Base-by-base conservation (phyloP, 1,140 invertebrate species). In the Glossosoma conforme region DNA sequence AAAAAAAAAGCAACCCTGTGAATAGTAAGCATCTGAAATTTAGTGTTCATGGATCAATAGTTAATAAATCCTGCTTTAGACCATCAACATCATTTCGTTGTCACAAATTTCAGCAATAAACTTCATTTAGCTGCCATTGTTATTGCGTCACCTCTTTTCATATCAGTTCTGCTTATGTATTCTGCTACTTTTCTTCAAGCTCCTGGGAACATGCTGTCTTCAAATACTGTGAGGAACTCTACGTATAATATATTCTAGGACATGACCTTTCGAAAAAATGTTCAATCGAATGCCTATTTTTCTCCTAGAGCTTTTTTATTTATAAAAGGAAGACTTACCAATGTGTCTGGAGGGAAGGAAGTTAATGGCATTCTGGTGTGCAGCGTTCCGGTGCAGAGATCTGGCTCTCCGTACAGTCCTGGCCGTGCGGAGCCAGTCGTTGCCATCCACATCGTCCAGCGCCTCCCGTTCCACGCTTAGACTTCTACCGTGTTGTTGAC, bases 381-480 rank as follows among this genome's bases (percentile, higher is more conserved):
- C 52, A n/a, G n/a, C n/a, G 52, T 54, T 58, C 30, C 52, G 18
- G 32, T 58, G 56, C 3, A 58, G 30, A 11, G 56, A 58, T 44
- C 52, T 22, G 2, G 52, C 41, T 17, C 56, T 51, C 35, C 52
- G 14, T 8, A 54, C 50, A 37, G 56, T 54, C 8, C 44, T 40
- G 11, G 35, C 33, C n/a, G 48, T 14, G 1, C 20, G 18, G 32
- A 10, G 10, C 32, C 30, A 44, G 10, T n/a, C 15, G 10, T 33
- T 10, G 19, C 30, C 10, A 9, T 38, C 41, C 2, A 19, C 15
- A 1, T 8, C 5, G 2, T 24, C 15, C 2, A 5, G 9, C 13
- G 11, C 21, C 6, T 51, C 32, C 11, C 15, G 13, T 3, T 33
- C 21, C 37, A 41, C 15, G 15, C 48, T 51, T 1, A 40, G 21